Conservation (phyloP, 2,113 vertebrate genomes). For the Dolichallabes microphthalmus region DNA sequence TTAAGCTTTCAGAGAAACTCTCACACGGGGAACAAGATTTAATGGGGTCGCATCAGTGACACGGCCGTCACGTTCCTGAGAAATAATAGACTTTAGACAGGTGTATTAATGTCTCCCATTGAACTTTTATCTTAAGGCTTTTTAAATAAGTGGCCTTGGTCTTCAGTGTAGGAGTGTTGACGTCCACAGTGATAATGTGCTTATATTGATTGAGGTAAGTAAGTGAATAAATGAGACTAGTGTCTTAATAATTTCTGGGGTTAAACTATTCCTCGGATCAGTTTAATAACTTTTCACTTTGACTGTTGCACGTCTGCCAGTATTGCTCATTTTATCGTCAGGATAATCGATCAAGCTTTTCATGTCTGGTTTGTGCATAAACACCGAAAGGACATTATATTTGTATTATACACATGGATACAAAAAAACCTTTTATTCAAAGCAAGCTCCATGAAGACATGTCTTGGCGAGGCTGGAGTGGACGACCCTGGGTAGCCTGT, state of each 20-base stretch:
- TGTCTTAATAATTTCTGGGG: neutral
- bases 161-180: neutral
- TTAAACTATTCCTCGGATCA: too few relatives aligned
- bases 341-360: neutral
- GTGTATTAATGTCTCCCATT: neutral
- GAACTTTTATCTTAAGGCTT: too few relatives aligned
- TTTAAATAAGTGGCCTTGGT: neutral
- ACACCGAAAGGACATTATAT: too few relatives aligned
- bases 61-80: neutral
- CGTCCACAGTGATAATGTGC: neutral
- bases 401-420: neutral
- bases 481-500: neutral
- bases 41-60: neutral
- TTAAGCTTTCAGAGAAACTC: slow-evolving; percentile 18
- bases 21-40: too few relatives aligned
- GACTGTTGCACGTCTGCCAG: neutral
- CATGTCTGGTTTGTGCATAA: neutral
- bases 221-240: neutral
- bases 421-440: neutral
- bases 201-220: neutral
- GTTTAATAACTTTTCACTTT: neutral
- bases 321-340: neutral
- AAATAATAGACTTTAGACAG: too few relatives aligned
- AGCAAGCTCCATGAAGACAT: neutral
- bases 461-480: neutral